These are phyloP conservation scores for Echinarachnius parma DNA, from an alignment of 53 echinoderm and acorn worm genomes.

Conservation along the genomic window DNA sequence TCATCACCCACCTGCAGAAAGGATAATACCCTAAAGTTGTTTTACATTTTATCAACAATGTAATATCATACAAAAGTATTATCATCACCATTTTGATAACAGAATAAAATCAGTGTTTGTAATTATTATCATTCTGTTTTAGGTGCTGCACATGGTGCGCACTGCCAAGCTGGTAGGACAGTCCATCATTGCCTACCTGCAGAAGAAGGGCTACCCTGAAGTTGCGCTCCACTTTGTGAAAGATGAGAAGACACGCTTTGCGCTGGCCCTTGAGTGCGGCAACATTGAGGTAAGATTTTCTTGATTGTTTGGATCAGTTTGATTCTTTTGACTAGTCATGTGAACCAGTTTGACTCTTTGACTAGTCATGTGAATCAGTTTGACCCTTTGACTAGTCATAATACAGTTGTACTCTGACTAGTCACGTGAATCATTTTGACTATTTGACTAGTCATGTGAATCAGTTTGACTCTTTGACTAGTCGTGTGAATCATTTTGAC, in stretches of 20 bases:
- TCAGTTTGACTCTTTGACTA: too few relatives aligned
- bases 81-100: too few relatives aligned
- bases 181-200: constrained; percentile 98
- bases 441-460: too few relatives aligned
- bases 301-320: background rate
- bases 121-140: too few relatives aligned
- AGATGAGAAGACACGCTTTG: constrained; percentile 98
- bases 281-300: constrained; percentile 80
- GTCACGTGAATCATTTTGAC: too few relatives aligned
- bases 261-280: constrained; percentile 90
- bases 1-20: constrained; percentile 99
- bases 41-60: constrained; percentile 95
- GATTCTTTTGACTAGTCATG: background rate
- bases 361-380: too few relatives aligned
- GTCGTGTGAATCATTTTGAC: too few relatives aligned
- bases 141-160: constrained; percentile 99
- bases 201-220: constrained; percentile 99
- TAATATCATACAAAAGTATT: too few relatives aligned
- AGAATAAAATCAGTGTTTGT: too few relatives aligned
- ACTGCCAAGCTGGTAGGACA: constrained; percentile 93
- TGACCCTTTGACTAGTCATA: too few relatives aligned
- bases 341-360: background rate
- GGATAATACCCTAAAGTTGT: constrained; percentile 97
- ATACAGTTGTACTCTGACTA: too few relatives aligned
- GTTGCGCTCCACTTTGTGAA: constrained; percentile 98